phyloP scores from a whole-genome alignment of 2,888 invertebrate genomes.

The Argyra leucocephala region DNA sequence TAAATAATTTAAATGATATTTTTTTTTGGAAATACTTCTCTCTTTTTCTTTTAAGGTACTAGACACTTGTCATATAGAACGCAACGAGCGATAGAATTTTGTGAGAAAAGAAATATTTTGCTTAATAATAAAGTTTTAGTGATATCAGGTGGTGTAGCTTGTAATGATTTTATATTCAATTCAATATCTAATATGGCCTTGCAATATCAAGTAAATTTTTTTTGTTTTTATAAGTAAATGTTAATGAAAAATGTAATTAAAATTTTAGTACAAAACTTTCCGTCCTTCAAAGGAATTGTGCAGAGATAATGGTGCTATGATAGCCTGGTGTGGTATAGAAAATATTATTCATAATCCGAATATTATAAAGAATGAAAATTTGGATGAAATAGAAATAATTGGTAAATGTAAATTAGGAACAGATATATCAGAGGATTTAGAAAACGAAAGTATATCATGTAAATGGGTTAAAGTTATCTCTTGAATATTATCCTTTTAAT shows the following conservation, averaged over 20 bases:
- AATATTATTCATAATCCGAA: slow-evolving; percentile 39
- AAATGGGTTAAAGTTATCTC: slow-evolving; percentile 34
- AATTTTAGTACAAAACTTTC: slow-evolving; percentile 54
- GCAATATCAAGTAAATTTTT: not conserved
- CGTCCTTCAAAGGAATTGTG: slow-evolving; percentile 78
- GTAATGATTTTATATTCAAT: slow-evolving; percentile 70
- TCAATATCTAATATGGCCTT: slow-evolving; percentile 58
- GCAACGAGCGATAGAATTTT: slow-evolving; percentile 73
- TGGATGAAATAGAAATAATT: slow-evolving; percentile 49
- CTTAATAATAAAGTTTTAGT: slow-evolving; percentile 53
- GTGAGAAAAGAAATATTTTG: slow-evolving; percentile 52
- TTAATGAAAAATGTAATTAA: slow-evolving; percentile 16
- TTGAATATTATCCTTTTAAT: not conserved
- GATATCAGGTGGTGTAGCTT: slow-evolving; percentile 93
- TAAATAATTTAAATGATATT: too few species aligned
- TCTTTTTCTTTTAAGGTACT: slow-evolving; percentile 41
- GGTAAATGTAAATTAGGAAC: slow-evolving; percentile 32
- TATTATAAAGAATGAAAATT: slow-evolving; percentile 19
- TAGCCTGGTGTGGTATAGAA: slow-evolving; percentile 96
- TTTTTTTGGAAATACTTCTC: too few species aligned
- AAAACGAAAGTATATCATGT: slow-evolving; percentile 34
- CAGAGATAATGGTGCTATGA: slow-evolving; percentile 98
- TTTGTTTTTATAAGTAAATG: not conserved
- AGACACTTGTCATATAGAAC: slow-evolving; percentile 73
- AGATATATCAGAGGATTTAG: slow-evolving; percentile 29